phyloP scores from a whole-genome alignment of 2,888 invertebrate genomes.

The Buathra laborator region DNA sequence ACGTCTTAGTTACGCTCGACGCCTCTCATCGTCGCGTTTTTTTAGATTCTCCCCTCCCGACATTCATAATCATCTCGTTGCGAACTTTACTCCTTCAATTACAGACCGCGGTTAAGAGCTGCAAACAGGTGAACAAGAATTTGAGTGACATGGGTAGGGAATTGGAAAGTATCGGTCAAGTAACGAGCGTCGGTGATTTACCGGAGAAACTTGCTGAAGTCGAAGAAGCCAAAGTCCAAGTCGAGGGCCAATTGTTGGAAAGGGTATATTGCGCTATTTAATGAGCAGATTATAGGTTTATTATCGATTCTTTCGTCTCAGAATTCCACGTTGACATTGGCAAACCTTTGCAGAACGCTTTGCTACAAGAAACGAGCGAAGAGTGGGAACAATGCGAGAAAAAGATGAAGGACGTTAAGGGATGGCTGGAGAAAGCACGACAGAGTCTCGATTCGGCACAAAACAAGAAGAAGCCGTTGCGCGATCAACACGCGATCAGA shows the following conservation, averaged over 20 bases:
- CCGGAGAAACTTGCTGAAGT: constrained; percentile 94
- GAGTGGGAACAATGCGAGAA: constrained; percentile 99
- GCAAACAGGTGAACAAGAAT: constrained; percentile 94
- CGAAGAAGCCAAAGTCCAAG: constrained; percentile 94
- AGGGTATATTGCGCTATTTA: constrained; percentile 88
- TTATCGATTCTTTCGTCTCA: no score
- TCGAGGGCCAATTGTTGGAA: constrained; percentile 94
- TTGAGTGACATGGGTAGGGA: constrained; percentile 97
- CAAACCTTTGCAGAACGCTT: constrained; percentile 89
- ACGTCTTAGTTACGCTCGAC: constrained; percentile 76
- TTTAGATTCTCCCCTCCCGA: background rate
- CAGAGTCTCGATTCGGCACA: constrained; percentile 92
- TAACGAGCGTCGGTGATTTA: constrained; percentile 94
- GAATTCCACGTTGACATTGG: background rate
- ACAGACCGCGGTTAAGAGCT: constrained; percentile 94
- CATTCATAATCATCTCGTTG: background rate
- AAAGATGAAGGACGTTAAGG: constrained; percentile 95
- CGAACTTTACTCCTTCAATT: constrained; percentile 75
- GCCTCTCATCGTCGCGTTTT: background rate
- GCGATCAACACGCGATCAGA: constrained; percentile 94
- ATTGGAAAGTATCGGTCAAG: constrained; percentile 93
- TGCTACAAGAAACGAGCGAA: constrained; percentile 96
- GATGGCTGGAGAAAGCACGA: constrained; percentile 95
- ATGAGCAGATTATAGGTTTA: background rate
- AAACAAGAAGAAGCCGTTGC: constrained; percentile 94